Conservation (phyloP, 2,113 vertebrate genomes). For the Colistium nudipinnis region DNA sequence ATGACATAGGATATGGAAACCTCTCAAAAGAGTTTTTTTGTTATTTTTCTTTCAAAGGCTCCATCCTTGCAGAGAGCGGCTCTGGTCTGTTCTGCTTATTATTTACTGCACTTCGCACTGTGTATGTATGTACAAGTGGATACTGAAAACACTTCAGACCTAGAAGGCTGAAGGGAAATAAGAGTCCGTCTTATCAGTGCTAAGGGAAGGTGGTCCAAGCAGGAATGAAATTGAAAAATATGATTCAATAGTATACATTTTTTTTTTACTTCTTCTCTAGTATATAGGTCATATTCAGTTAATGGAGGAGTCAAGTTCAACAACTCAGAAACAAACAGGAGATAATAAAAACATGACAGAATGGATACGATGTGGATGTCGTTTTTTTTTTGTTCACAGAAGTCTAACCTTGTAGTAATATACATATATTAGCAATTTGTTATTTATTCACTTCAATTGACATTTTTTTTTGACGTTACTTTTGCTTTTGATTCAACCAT, state of each 20-base stretch:
- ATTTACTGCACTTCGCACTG: conserved; percentile 15
- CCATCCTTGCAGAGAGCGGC: background rate
- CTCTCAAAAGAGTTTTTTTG: background rate
- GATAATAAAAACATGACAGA: background rate
- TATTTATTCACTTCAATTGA: background rate
- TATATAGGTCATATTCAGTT: background rate
- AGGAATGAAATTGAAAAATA: conserved; percentile 17
- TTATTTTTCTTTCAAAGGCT: background rate
- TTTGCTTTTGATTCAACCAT: background rate
- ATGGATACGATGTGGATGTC: too few species aligned
- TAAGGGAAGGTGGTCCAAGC: background rate
- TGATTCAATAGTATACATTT: background rate
- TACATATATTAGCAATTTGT: background rate
- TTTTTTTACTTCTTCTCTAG: too few species aligned
- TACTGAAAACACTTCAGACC: conserved; percentile 38
- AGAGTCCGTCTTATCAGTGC: background rate
- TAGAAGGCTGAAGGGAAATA: conserved; percentile 1
- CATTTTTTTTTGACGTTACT: background rate
- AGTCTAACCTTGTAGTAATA: background rate
- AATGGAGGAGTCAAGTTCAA: background rate
- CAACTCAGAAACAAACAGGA: background rate
- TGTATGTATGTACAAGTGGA: conserved; percentile 29
- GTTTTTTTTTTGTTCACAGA: background rate
- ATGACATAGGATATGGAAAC: conserved; percentile 24
- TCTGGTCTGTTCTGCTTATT: too few species aligned